Percentiles rank a stretch among this genome's conserved stretches.
These are phyloP conservation scores for Myiagra hebetior DNA, from an alignment of 2,113 vertebrate genomes.

Conservation along the genomic window DNA sequence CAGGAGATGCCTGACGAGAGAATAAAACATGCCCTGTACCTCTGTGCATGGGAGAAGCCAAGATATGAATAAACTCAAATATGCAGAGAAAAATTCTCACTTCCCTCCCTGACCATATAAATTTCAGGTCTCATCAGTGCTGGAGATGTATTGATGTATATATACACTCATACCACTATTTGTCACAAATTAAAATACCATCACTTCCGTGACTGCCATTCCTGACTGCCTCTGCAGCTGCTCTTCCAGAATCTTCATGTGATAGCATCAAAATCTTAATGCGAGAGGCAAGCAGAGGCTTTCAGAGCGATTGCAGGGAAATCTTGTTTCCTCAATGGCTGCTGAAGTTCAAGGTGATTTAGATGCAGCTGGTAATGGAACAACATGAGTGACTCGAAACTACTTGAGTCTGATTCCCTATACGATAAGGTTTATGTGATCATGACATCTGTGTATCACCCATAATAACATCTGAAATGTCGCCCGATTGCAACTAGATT, in stretches of 20 bases:
- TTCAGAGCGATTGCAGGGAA: background rate
- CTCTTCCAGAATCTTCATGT: background rate
- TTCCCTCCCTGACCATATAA: background rate
- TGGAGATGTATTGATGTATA: background rate
- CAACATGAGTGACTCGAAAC: background rate
- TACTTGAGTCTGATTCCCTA: conserved; percentile 8
- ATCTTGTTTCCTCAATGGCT: background rate
- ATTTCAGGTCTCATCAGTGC: background rate
- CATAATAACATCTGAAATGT: background rate
- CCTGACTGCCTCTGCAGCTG: background rate
- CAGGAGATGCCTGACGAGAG: background rate
- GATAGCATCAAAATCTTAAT: background rate
- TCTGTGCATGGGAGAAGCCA: background rate
- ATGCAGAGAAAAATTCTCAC: background rate
- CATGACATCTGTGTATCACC: conserved; percentile 8
- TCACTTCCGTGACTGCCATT: background rate
- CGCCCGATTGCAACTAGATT: background rate
- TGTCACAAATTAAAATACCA: background rate
- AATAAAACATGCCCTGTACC: background rate
- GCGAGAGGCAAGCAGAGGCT: background rate
- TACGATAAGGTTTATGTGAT: background rate
- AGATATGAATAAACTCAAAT: background rate
- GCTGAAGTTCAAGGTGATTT: conserved; percentile 41
- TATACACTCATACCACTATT: rapidly evolving
- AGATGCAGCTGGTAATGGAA: conserved; percentile 7